A percentile compares a stretch with the other conserved stretches of the same genome.
Evolutionary conservation across 2,113 vertebrate genomes (phyloP).

Genomic region (Pontoporia blainvillei): DNA sequence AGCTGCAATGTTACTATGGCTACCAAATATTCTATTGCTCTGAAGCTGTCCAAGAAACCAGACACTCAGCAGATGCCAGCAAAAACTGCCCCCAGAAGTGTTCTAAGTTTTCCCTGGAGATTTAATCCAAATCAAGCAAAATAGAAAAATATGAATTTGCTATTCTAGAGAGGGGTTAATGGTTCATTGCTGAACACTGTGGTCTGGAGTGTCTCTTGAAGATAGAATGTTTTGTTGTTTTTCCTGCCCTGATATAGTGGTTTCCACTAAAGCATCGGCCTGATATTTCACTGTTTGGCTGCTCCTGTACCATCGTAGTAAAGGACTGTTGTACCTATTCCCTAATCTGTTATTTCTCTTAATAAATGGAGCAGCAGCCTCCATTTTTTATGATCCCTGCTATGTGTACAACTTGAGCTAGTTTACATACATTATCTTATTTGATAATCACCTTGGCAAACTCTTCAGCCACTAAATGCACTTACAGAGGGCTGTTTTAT

Average conservation of each 20-base stretch:
- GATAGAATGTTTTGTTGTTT: rapidly evolving
- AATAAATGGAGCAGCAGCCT: not conserved
- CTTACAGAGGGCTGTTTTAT: not conserved
- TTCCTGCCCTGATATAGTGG: not conserved
- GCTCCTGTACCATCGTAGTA: rapidly evolving
- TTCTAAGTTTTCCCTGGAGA: not conserved
- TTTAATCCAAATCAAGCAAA: not conserved
- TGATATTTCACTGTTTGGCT: no score
- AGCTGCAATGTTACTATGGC: not conserved
- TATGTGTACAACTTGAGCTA: rapidly evolving
- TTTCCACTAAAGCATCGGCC: not conserved
- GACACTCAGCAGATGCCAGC: not conserved
- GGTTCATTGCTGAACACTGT: not conserved
- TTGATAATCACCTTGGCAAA: not conserved
- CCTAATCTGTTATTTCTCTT: not conserved
- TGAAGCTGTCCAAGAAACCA: not conserved
- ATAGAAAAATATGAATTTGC: not conserved
- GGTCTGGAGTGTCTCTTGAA: not conserved
- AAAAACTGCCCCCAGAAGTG: not conserved
- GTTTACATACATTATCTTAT: no score
- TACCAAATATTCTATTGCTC: not conserved
- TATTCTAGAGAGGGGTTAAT: rapidly evolving
- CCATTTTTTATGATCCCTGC: not conserved
- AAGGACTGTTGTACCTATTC: no score
- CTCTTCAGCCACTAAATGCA: not conserved